Evolutionary conservation across 92 coral and sea anemone species (phyloP).

Genomic region (Parazoanthus swiftii): DNA sequence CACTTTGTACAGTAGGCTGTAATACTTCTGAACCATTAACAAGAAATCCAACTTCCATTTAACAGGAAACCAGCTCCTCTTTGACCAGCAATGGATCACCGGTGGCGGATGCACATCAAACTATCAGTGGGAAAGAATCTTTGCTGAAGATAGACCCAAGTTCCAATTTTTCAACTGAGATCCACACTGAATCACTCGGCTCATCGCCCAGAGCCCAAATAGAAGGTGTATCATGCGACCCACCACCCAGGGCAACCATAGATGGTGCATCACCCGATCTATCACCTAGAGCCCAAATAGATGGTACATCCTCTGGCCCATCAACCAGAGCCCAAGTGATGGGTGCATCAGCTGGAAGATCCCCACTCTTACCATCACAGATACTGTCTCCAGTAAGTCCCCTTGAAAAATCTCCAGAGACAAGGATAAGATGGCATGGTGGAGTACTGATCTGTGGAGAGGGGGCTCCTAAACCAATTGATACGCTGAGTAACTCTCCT

Average conservation of each 20-base stretch:
- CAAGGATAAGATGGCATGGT: slow-evolving; percentile 28
- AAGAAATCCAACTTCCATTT: neutral
- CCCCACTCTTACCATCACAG: slow-evolving; percentile 58
- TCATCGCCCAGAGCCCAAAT: neutral
- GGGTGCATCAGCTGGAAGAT: neutral
- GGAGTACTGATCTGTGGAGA: slow-evolving; percentile 63
- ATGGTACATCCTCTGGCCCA: slow-evolving; percentile 9
- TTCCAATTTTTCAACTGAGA: neutral
- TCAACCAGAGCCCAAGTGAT: neutral
- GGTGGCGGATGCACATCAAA: neutral
- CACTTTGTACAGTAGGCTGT: no score
- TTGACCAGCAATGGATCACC: neutral
- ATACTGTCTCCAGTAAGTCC: slow-evolving; percentile 42
- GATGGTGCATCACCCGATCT: neutral
- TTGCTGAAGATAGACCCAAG: neutral
- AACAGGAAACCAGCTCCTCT: neutral
- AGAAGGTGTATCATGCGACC: neutral
- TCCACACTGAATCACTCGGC: no score
- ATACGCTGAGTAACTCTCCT: slow-evolving; percentile 55
- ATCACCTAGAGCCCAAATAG: neutral
- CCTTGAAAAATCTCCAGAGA: slow-evolving; percentile 23
- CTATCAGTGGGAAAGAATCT: neutral
- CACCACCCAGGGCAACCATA: neutral
- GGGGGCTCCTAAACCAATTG: slow-evolving; percentile 62
- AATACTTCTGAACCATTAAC: neutral